A percentile compares a stretch with the other conserved stretches of the same genome.
Evolutionary conservation across 1,140 invertebrate genomes (phyloP).

Genomic region (Adoxophyes honmai): DNA sequence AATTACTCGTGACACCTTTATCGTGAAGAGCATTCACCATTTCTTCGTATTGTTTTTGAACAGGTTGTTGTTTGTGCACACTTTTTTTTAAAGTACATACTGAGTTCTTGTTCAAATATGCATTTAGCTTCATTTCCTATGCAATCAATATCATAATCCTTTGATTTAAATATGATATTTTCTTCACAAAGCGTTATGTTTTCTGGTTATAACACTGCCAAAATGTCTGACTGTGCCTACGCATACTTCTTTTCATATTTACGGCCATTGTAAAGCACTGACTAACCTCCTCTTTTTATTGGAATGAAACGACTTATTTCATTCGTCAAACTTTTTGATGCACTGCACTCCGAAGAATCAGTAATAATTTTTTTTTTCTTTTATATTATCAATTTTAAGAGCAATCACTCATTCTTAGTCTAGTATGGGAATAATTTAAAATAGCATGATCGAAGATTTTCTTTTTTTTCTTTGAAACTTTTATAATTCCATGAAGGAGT

Average conservation of each 20-base stretch:
- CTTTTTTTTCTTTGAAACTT: too few species aligned
- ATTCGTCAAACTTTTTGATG: background rate
- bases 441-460: too few species aligned
- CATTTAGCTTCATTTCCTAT: background rate
- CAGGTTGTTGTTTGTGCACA: background rate
- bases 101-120: background rate
- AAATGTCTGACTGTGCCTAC: background rate
- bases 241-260: background rate
- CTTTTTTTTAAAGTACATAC: background rate
- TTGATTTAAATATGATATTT: background rate
- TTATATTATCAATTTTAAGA: too few species aligned
- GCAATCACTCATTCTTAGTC: too few species aligned
- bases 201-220: background rate
- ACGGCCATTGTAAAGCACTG: background rate
- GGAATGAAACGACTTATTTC: background rate
- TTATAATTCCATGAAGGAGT: too few species aligned
- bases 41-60: conserved; percentile 1
- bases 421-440: too few species aligned
- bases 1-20: background rate
- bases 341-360: background rate
- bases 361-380: too few species aligned
- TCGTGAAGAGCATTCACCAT: background rate
- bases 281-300: background rate
- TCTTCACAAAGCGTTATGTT: background rate
- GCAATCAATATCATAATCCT: background rate